Evolutionary conservation across 2,113 vertebrate species (phyloP), one percentile per base, ranked within the genome.

Genomic region (Halcyon malimbica): DNA sequence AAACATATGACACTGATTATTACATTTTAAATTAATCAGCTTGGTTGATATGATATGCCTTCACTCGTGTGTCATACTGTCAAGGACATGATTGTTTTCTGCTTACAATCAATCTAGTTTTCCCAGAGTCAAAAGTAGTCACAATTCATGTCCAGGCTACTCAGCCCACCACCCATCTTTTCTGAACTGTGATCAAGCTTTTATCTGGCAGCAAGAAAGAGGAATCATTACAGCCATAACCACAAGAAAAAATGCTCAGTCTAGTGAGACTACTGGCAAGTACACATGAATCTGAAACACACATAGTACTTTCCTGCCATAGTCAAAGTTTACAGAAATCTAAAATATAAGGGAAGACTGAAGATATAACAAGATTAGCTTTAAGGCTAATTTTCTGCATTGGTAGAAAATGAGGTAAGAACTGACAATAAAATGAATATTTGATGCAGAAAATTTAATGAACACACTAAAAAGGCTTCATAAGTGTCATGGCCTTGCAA

Each of bases 401-500:
- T 63, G 69, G 33, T 31, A 92, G 73, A 94, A 93, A 94, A 90
- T 63, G n/a, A 94, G n/a, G 73, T 65, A 90, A 84, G 51, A 88
- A 77, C 41, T 75, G 53, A 67, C 44, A 89, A 91, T 95, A 93
- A 88, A 94, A 95, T 79, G 20, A 86, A 95, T 90, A 91, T 95
- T 94, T 89, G 84, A 96, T 92, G 46, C 41, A 77, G 83, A 91
- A 95, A 95, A 90, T 60, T 44, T 91, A 80, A 95, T 95, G 79
- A 95, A 74, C 57, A 90, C 17, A 83, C 68, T 83, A 81, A 73
- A 92, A 93, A 93, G 65, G 64, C 83, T 90, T 71, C 80, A 7
- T 67, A 67, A 90, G 69, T 80, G 65, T 76, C 77, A 60, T 42
- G 85, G 64, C 60, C 86, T 89, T 96, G 54, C 75, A 96, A 79